Conservation (phyloP, 2,888 invertebrate species). For the Dermolepida albohirtum region DNA sequence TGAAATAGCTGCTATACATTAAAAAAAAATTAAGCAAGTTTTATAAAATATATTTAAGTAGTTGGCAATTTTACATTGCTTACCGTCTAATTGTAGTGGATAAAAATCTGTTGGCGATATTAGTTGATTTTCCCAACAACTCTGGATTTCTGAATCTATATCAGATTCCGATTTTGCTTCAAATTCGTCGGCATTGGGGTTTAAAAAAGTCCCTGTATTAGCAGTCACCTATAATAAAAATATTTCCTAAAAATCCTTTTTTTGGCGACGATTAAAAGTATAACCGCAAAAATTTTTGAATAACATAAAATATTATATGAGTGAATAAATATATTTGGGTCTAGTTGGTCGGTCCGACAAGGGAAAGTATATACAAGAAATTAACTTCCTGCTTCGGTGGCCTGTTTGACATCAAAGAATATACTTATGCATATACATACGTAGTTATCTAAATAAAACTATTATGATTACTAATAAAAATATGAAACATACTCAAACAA, state of each 20-base stretch:
- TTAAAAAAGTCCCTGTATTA: constrained; percentile 53
- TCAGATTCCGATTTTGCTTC: constrained; percentile 58
- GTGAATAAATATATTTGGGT: constrained; percentile 51
- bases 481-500: constrained; percentile 4
- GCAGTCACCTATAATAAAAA: constrained; percentile 59
- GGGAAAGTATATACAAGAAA: constrained; percentile 55
- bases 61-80: constrained; percentile 31
- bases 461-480: constrained; percentile 11
- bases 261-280: constrained; percentile 1
- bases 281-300: constrained; percentile 28
- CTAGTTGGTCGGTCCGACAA: constrained; percentile 53
- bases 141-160: constrained; percentile 52
- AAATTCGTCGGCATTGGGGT: constrained; percentile 63
- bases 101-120: constrained; percentile 50
- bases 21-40: constrained; percentile 36
- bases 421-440: too few species aligned
- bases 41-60: constrained; percentile 17
- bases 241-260: constrained; percentile 1
- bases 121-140: constrained; percentile 53
- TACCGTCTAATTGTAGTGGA: constrained; percentile 55
- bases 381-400: constrained; percentile 56
- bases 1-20: constrained; percentile 19
- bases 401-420: constrained; percentile 49
- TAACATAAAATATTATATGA: constrained; percentile 49
- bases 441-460: background rate